Percentiles rank a stretch among this genome's conserved stretches.
These are phyloP conservation scores for Augochlora pura DNA, from an alignment of 1,140 invertebrate species.

Conservation along the genomic window DNA sequence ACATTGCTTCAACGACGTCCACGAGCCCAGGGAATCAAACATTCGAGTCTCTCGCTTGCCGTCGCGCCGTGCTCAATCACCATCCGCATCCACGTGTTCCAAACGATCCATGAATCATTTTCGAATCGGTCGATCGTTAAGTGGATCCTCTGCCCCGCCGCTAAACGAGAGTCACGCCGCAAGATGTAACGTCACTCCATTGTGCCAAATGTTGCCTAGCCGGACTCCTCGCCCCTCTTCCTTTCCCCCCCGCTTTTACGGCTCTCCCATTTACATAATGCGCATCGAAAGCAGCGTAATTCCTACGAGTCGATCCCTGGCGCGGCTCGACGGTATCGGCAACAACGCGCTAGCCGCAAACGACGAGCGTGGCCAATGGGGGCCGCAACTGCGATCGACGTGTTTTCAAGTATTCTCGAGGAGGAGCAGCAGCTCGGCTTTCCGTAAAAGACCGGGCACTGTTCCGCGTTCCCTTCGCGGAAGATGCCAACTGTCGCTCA, in stretches of 20 bases:
- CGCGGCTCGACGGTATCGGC: background rate
- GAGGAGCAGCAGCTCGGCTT: conserved; percentile 13
- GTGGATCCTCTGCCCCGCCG: conserved; percentile 26
- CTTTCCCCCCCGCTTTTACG: background rate
- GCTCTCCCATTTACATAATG: conserved; percentile 14
- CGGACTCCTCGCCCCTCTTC: background rate
- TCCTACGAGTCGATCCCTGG: background rate
- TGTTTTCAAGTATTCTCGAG: conserved; percentile 35
- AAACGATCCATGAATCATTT: conserved; percentile 44
- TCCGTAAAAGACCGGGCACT: conserved; percentile 25
- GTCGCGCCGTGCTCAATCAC: conserved; percentile 11
- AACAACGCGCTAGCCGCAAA: background rate
- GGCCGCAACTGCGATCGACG: conserved; percentile 5
- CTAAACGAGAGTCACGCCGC: conserved; percentile 43
- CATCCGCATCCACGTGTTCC: background rate
- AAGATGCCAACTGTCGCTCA: conserved; percentile 25
- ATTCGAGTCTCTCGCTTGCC: background rate
- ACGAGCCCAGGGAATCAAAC: background rate
- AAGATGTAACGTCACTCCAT: conserved; percentile 46
- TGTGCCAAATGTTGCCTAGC: conserved; percentile 16
- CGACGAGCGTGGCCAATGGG: background rate
- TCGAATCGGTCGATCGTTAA: conserved; percentile 42
- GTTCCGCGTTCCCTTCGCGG: conserved; percentile 28
- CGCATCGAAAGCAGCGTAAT: background rate
- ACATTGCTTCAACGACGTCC: background rate